Base-by-base conservation (phyloP, 2,113 vertebrate species). In the Nesoenas mayeri region DNA sequence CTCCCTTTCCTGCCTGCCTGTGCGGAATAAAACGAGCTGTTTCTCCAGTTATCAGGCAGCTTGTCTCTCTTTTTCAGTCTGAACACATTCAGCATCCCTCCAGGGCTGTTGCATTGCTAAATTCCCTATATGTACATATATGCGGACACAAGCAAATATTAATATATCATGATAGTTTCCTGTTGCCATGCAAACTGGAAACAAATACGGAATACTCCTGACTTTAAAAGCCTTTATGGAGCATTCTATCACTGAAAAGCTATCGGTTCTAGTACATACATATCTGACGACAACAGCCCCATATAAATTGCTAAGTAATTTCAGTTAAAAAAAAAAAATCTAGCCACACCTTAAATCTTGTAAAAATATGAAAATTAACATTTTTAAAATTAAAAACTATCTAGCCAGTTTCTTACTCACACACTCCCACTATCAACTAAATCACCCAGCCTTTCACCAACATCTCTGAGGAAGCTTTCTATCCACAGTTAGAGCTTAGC, bases 1-100 rank as follows among this genome's bases (percentile, higher is more conserved):
- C 79, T 85, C 85, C 85, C 91, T 92, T 96, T 95, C 93, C 96
- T 96, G 95, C 40, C 83, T 91, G 60, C 77, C 82, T 87, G 58
- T 60, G 78, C 85, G 78, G 74, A 83, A 62, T 81, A 83, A 94
- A 97, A 93, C 61, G 50, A 87, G 92, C 65, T 57, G 44, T 64
- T 93, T 65, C 86, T 92, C 56, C 73, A 85, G 79, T 75, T 79
- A 92, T 72, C 77, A 70, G 87, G 58, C 83, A 95, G 70, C 53
- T 82, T 65, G 91, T 67, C 40, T 62, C 85, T 87, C 28, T 93
- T 57, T 67, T 94, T 80, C 74, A 78, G 20, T 40, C 53, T 83
- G 69, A 95, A 78, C 70, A 54, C 13, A 48, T 57, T 44, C 83
- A 88, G 51, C 64, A 56, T 62, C 72, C 62, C 90, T 95, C 67